Percentiles rank a stretch among this genome's conserved stretches.
These are phyloP conservation scores for Gallinago jamesoni DNA, from an alignment of 2,113 vertebrate species.

Conservation along the genomic window DNA sequence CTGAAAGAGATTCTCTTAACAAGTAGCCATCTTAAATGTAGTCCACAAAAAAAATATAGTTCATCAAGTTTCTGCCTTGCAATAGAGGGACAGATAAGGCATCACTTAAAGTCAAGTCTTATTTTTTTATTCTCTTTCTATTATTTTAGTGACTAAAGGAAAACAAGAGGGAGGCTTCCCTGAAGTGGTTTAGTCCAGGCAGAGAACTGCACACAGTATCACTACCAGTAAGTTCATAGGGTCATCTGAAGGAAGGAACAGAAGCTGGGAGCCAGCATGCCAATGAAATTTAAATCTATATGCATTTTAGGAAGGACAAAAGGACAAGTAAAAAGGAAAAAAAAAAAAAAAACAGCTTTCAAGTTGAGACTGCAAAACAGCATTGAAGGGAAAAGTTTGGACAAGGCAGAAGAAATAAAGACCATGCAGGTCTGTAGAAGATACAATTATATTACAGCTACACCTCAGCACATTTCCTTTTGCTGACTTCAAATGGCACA, in stretches of 20 bases:
- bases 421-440: background rate
- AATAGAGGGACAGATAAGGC: background rate
- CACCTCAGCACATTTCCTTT: background rate
- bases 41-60: background rate
- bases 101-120: background rate
- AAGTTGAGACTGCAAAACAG: background rate
- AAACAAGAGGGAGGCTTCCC: background rate
- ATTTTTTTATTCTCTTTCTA: background rate
- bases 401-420: background rate
- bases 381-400: background rate
- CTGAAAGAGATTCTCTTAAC: background rate
- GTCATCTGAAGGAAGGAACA: background rate
- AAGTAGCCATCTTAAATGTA: background rate
- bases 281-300: slow-evolving; percentile 18
- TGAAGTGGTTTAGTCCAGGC: background rate
- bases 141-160: background rate
- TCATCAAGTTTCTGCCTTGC: background rate
- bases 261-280: background rate
- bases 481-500: background rate
- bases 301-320: background rate
- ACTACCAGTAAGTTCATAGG: background rate
- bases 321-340: background rate
- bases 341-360: background rate
- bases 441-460: background rate
- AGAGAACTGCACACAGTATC: background rate